Conservation (phyloP, 1,140 invertebrate species). For the Calycopis cecrops region DNA sequence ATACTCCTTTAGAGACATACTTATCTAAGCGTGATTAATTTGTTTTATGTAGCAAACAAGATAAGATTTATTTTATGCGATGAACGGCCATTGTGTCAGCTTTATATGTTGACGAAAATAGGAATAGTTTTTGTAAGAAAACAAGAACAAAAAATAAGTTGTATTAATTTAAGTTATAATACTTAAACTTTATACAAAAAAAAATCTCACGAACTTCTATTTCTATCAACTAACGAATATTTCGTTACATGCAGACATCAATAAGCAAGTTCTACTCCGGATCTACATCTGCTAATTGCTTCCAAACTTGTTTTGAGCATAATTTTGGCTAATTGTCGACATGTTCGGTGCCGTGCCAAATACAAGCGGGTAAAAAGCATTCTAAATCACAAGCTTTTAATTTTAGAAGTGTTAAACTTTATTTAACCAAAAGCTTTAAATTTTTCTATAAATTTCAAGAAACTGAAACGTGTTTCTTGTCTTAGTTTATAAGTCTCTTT, state of each 20-base stretch:
- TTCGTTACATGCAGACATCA: constrained; percentile 18
- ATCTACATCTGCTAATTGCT: constrained; percentile 66
- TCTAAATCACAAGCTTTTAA: constrained; percentile 41
- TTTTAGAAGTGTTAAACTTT: constrained; percentile 19
- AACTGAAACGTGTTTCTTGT: neutral
- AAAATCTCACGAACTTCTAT: neutral
- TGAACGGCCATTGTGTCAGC: constrained; percentile 1
- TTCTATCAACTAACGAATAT: neutral
- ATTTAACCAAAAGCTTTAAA: constrained; percentile 8
- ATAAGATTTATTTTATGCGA: constrained; percentile 36
- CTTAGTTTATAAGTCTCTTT: too few species aligned
- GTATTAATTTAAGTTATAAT: too few species aligned
- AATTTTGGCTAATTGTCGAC: constrained; percentile 67
- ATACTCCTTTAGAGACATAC: constrained; percentile 48
- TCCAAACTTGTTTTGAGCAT: constrained; percentile 65
- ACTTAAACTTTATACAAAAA: too few species aligned
- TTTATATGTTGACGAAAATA: constrained; percentile 1
- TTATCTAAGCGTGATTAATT: constrained; percentile 67
- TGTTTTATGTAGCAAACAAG: constrained; percentile 49
- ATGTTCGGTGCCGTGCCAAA: constrained; percentile 53
- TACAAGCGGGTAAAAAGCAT: constrained; percentile 41
- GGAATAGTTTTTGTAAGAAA: constrained; percentile 12
- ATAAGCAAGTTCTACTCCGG: constrained; percentile 43
- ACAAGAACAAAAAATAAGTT: constrained; percentile 22
- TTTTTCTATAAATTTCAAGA: neutral